These are phyloP conservation scores for Chrysotoxum bicinctum DNA, from an alignment of 2,888 invertebrate genomes.

Conservation along the genomic window DNA sequence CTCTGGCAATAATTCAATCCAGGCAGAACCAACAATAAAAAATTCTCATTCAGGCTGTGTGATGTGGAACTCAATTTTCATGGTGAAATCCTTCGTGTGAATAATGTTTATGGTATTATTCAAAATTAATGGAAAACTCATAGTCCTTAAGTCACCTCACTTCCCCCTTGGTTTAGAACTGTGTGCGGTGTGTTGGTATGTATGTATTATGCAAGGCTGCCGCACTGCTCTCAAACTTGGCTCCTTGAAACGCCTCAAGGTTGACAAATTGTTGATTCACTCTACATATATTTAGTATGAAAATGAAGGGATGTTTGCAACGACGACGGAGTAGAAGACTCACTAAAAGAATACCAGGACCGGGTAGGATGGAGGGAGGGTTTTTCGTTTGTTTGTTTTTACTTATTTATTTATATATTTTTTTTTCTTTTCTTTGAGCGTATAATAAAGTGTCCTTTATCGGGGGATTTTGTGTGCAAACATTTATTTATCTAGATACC, in stretches of 20 bases:
- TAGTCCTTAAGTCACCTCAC: constrained; percentile 69
- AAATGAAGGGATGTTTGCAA: constrained; percentile 3
- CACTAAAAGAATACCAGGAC: too few relatives aligned
- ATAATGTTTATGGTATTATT: constrained; percentile 70
- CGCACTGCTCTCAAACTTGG: neutral
- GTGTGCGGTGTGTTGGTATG: neutral
- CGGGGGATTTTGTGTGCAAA: constrained; percentile 18
- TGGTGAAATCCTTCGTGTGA: constrained; percentile 68
- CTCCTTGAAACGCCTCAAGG: constrained; percentile 69
- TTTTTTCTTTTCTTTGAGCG: constrained; percentile 8
- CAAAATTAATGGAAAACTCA: constrained; percentile 71
- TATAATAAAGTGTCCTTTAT: constrained; percentile 60
- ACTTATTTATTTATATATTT: constrained; percentile 1
- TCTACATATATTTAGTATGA: neutral
- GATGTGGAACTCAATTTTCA: constrained; percentile 43
- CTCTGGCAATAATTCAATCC: neutral
- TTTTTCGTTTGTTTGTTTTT: constrained; percentile 33
- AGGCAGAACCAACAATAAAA: neutral
- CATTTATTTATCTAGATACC: constrained; percentile 14
- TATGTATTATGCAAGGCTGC: neutral
- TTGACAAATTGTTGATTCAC: constrained; percentile 72
- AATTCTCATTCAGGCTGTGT: constrained; percentile 7
- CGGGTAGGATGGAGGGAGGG: neutral
- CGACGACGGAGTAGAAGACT: too few relatives aligned
- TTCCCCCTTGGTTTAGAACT: constrained; percentile 34